phyloP scores from a whole-genome alignment of 2,797 vertebrate species.

The Avahi laniger region DNA sequence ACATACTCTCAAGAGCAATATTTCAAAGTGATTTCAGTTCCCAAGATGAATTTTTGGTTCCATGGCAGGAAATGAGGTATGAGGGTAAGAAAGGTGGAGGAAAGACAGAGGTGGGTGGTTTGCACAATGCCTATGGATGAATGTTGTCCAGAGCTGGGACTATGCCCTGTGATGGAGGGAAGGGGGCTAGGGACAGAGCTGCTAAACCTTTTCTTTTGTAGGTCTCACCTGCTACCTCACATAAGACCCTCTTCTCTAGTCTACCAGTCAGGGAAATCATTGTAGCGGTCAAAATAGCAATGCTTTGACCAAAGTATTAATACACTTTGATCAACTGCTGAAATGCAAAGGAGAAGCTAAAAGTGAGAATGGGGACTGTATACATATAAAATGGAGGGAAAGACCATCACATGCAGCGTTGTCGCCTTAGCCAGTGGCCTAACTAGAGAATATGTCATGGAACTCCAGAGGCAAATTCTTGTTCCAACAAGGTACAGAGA shows the following conservation, averaged over 20 bases:
- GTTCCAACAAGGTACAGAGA: not conserved
- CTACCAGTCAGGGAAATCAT: not conserved
- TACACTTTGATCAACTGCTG: not conserved
- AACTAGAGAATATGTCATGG: not conserved
- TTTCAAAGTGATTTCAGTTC: not conserved
- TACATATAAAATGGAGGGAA: not conserved
- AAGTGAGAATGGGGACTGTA: not conserved
- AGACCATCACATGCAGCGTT: fast-evolving
- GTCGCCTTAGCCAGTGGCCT: not conserved
- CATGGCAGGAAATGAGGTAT: not conserved
- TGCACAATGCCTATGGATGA: not conserved
- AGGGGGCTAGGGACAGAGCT: too few relatives aligned
- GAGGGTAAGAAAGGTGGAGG: not conserved
- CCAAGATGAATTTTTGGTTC: not conserved
- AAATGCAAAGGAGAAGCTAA: not conserved
- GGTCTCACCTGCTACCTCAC: not conserved
- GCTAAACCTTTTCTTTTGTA: not conserved
- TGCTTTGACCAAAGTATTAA: not conserved
- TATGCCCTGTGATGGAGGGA: not conserved
- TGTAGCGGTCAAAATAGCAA: not conserved
- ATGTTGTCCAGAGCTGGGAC: not conserved
- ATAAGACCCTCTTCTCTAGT: not conserved
- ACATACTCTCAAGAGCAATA: not conserved
- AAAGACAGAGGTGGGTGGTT: not conserved
- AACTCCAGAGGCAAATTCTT: not conserved